Evolutionary conservation across 2,797 vertebrate genomes (phyloP).

Genomic region (Clamator glandarius): DNA sequence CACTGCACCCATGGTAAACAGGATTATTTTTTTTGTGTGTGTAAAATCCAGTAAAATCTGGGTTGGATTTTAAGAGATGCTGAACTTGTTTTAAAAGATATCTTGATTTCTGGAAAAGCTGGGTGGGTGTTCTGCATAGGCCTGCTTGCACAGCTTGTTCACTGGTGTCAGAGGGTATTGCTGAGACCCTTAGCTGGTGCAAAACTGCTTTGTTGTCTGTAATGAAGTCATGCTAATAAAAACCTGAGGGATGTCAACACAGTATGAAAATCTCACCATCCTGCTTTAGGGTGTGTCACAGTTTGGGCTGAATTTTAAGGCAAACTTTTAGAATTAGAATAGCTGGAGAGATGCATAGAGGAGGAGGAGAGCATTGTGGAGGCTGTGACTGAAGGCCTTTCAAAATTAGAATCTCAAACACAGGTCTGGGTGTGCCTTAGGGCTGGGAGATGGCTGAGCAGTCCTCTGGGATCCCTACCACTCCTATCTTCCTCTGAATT

Average conservation of each 20-base stretch:
- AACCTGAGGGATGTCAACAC: background rate
- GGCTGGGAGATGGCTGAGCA: background rate
- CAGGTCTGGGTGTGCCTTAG: background rate
- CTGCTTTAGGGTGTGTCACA: background rate
- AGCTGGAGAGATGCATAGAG: background rate
- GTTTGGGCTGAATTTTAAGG: background rate
- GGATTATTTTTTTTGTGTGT: background rate
- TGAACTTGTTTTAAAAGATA: background rate
- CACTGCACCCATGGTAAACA: background rate
- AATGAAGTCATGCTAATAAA: rapidly evolving
- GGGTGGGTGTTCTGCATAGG: background rate
- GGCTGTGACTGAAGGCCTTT: background rate
- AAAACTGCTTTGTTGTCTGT: background rate
- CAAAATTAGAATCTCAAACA: background rate
- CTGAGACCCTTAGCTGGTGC: background rate
- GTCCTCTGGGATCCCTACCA: background rate
- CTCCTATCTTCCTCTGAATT: background rate
- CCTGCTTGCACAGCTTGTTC: rapidly evolving
- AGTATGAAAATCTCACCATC: background rate
- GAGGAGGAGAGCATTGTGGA: background rate
- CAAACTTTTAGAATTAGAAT: background rate
- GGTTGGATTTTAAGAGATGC: background rate
- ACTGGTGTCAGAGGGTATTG: too few species aligned
- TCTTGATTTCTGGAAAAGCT: background rate
- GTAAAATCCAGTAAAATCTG: background rate